Base-by-base conservation (phyloP, 1,140 invertebrate genomes). In the Eufriesea mexicana region DNA sequence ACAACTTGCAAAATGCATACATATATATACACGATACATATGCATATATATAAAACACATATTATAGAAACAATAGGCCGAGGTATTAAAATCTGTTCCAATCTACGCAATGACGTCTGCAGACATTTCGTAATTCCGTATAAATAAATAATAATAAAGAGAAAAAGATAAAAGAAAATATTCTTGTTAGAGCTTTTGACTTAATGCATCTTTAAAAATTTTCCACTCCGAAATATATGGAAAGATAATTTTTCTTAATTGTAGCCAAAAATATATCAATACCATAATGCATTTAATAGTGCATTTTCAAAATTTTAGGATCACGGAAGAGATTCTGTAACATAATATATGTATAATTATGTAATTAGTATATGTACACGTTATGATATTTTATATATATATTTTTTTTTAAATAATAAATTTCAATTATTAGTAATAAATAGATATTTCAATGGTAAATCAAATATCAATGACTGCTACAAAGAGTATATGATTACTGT, bases 81-180 rank as follows among this genome's bases (percentile, higher is more conserved):
- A 87, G 74, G 78, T 76, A 88, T 88, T 89, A 86, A 89, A 89
- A 89, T 89, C 84, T 89, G 84, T 70, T 84, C 78, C 78, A 88
- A 89, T 89, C 81, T 76, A 73, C 14, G 28, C 71, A 47, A 20
- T 23, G 35, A 20, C 54, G 71, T 81, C 51, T 75, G 79, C 79
- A 35, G 25, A 66, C 25, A 23, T 23, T 79, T 79, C 20, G 57
- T 5, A 54, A 54, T 54, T 49, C 9, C 47, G 35, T 35, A 35
- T 35, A 35, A 35, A 35, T 35, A 35, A 35, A 35, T 2, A 35
- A 35, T 35, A 4, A 2, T 35, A 35, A 35, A 35, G 4, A 35
- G 4, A 35, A 35, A 35, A 35, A 4, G 4, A 35, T 35, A 35
- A 35, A 35, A 1, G 18, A 12, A 68, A 25, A 78, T 64, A 45